Base-by-base conservation (phyloP, 2,797 vertebrate species). In the Leucoraja ocellata region DNA sequence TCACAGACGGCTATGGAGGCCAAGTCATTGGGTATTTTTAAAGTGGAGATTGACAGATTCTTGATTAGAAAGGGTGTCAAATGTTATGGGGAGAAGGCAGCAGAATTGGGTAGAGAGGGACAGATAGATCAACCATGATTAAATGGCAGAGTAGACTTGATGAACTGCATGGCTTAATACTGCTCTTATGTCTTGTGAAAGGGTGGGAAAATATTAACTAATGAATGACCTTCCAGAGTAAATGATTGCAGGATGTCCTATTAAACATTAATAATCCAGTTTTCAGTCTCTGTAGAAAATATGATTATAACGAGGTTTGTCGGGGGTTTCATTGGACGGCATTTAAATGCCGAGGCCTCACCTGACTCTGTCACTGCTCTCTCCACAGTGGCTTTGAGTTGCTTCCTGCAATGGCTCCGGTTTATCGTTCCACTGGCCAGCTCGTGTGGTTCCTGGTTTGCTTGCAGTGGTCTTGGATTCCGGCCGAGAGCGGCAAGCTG, bases 401-500 rank as follows among this genome's bases (percentile, higher is more conserved):
- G 3, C 88, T 18, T 36, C 18, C 1, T 18, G 39, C 8, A 21
- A 91, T 91, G 90, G 90, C 90, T 13, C 3, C 2, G 4, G 36
- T 18, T 32, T 18, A 11, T 4, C 68, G 21, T 36, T 46, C 13
- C n/a, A 46, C 23, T 54, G 36, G 79, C 36, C 79, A 5, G 65
- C 5, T 91, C 8, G 65, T 3, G 6, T 71, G 65, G 1, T 18
- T 91, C 10, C 18, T 74, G 65, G 21, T 16, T 46, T 76, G 39
- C 6, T 14, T 92, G 39, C 39, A n/a, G 10, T 92, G 71, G 10
- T n/a, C 54, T 13, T 73, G 90, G 36, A 16, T 23, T 4, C 39
- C 21, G 9, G 39, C 39, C 1, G 65, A 28, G 1, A 9, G 90
- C 7, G 90, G 90, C 0, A 97, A 96, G 93, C 94, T 97, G 36